Evolutionary conservation across 2,113 vertebrate genomes (phyloP), one percentile per base, ranked within the genome.

Genomic region (Peromyscus polionotus): DNA sequence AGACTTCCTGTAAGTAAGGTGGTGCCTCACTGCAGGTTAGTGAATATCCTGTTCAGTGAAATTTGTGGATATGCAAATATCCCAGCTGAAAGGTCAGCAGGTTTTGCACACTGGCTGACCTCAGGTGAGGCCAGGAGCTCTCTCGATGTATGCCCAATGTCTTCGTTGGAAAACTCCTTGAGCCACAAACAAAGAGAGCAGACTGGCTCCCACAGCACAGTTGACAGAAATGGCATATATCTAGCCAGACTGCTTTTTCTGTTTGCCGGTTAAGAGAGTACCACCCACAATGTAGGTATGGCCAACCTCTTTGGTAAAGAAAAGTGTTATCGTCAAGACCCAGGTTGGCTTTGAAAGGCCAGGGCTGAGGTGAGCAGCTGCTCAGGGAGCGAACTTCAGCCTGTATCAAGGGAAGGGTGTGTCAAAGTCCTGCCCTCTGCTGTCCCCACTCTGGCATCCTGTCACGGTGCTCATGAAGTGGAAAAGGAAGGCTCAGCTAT

Each of bases 131-230:
- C 24, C 24, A 24, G 1, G 70, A n/a, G 70, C 36, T 72, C 77
- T 85, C 42, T 2, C 22, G 83, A 63, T 73, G 88, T 59, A 31
- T 48, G 85, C 76, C 57, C 3, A 31, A 33, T 33, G 76, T 48
- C 16, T 48, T 79, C 16, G 7, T 90, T 90, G 68, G 72, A 91
- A 97, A 97, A 95, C 48, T 87, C 86, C 67, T 93, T 89, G 42
- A 63, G 4, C n/a, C 48, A 20, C 80, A 90, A 26, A 67, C 65
- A 68, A 68, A 68, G 77, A 70, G 88, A 94, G 86, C 11, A 76
- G 57, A 88, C 48, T 8, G 5, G 51, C 80, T 86, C 22, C 16
- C n/a, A 94, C 42, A 95, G 75, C 48, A 84, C 39, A 70, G 54
- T 13, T 86, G 33, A 87, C 51, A 94, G 90, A 95, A 95, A 73